These are phyloP conservation scores for Ceramica pisi DNA, from an alignment of 2,888 invertebrate genomes.

Conservation along the genomic window DNA sequence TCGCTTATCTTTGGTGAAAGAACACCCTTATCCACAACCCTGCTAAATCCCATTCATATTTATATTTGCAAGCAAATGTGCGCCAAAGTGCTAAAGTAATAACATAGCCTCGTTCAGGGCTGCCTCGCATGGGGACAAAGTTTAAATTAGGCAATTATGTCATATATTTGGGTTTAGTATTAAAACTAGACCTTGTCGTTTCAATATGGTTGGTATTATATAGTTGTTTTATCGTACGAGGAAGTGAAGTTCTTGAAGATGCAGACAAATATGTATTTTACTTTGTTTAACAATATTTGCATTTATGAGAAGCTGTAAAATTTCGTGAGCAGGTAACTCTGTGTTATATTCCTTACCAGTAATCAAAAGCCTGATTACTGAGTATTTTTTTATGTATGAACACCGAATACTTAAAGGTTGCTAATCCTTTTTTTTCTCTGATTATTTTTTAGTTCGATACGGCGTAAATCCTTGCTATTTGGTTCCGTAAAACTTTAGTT, in stretches of 20 bases:
- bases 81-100: conserved; percentile 57
- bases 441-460: too few relatives aligned
- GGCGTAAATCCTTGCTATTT: too few relatives aligned
- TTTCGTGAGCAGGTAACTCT: not conserved
- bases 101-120: conserved; percentile 46
- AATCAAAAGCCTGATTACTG: too few relatives aligned
- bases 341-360: not conserved
- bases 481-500: too few relatives aligned
- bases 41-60: conserved; percentile 60
- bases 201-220: conserved; percentile 12
- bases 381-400: too few relatives aligned
- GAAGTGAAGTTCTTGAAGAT: not conserved
- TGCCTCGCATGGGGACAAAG: conserved; percentile 35
- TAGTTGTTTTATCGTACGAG: not conserved
- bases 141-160: conserved; percentile 48
- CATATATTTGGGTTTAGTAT: conserved; percentile 28
- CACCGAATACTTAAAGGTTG: too few relatives aligned
- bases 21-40: conserved; percentile 7
- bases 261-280: not conserved
- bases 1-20: not conserved
- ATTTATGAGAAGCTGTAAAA: not conserved
- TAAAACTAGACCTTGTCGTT: conserved; percentile 2
- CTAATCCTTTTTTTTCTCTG: too few relatives aligned
- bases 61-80: conserved; percentile 56
- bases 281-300: not conserved